Evolutionary conservation across 2,797 vertebrate species (phyloP).

Genomic region (Peromyscus nudipes): DNA sequence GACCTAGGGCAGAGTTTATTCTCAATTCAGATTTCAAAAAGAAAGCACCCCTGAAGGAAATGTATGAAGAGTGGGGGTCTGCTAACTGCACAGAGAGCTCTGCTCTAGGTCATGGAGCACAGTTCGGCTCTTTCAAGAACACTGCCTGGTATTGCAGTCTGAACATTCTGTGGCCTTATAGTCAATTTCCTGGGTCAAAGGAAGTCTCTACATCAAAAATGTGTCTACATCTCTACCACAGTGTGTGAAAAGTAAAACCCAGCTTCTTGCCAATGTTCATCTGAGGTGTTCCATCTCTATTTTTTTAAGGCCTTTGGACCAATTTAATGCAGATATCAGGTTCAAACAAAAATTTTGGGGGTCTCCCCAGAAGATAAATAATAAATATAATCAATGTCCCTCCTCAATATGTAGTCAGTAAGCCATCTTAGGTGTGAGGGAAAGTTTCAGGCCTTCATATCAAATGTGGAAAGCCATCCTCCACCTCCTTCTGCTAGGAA

Average conservation of each 20-base stretch:
- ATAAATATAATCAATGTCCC: neutral
- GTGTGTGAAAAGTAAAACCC: neutral
- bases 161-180: neutral
- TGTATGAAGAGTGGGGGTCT: too few species aligned
- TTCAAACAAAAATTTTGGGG: neutral
- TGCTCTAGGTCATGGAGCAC: neutral
- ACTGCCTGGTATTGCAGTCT: neutral
- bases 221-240: neutral
- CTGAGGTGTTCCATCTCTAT: neutral
- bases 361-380: neutral
- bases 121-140: neutral
- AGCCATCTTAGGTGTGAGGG: neutral
- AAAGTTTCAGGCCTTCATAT: neutral
- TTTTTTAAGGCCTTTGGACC: neutral
- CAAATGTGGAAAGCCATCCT: neutral
- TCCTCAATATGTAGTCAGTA: neutral
- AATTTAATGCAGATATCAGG: neutral
- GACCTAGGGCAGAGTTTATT: neutral
- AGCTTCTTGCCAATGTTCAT: neutral
- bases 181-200: neutral
- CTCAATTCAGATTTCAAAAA: neutral
- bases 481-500: neutral
- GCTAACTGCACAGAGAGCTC: neutral
- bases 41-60: neutral
- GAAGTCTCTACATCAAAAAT: neutral